Conservation (phyloP, 2,888 invertebrate genomes). For the Coronaproctus castanopsis region DNA sequence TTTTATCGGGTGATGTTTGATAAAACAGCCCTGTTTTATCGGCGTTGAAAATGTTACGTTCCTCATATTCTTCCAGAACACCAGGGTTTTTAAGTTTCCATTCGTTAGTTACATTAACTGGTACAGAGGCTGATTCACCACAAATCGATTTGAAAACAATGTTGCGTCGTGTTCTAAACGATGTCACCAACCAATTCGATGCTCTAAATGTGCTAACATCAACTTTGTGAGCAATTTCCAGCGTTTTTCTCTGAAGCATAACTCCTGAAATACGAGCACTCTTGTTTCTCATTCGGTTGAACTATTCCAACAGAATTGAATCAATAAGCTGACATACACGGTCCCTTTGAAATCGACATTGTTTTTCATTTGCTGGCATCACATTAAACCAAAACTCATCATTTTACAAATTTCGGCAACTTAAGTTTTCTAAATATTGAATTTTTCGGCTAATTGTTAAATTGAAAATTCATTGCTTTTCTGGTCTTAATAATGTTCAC, state of each 20-base stretch:
- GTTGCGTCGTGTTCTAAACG: slow-evolving; percentile 17
- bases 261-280: slow-evolving; percentile 12
- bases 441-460: too few relatives aligned
- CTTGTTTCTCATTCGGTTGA: slow-evolving; percentile 9
- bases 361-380: too few relatives aligned
- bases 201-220: slow-evolving; percentile 13
- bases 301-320: slow-evolving; percentile 11
- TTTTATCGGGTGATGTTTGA: slow-evolving; percentile 21
- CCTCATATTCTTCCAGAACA: slow-evolving; percentile 18
- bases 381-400: too few relatives aligned
- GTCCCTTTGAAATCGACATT: slow-evolving; percentile 3
- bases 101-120: slow-evolving; percentile 12
- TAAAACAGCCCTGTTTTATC: slow-evolving; percentile 22
- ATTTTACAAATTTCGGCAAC: too few relatives aligned
- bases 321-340: slow-evolving; percentile 15
- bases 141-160: slow-evolving; percentile 19
- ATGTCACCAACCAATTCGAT: slow-evolving; percentile 19
- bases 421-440: too few relatives aligned
- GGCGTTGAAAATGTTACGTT: slow-evolving; percentile 21
- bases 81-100: slow-evolving; percentile 16
- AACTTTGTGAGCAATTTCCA: slow-evolving; percentile 16
- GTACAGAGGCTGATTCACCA: slow-evolving; percentile 17
- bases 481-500: too few relatives aligned
- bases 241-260: slow-evolving; percentile 15
- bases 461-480: too few relatives aligned